Conservation (phyloP, 2,113 vertebrate genomes). For the Actinemys pallida region DNA sequence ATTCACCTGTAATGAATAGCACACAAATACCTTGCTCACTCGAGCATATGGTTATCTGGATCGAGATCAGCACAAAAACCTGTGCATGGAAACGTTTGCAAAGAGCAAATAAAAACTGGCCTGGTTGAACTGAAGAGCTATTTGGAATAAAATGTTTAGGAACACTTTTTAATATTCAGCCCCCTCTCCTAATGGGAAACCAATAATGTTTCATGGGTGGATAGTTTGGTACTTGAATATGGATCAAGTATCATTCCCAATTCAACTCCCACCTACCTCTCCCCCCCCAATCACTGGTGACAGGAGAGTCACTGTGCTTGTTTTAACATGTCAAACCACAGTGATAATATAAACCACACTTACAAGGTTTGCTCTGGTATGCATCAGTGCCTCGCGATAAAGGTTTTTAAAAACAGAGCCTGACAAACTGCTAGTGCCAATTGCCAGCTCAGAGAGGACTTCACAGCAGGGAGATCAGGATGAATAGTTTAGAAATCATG, state of each 20-base stretch:
- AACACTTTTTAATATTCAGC: fast-evolving
- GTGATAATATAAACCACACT: background rate
- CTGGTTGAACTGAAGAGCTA: background rate
- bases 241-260: background rate
- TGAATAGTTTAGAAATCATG: background rate
- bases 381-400: conserved; percentile 11
- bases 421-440: background rate
- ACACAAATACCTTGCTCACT: background rate
- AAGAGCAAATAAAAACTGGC: background rate
- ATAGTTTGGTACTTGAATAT: background rate
- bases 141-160: background rate
- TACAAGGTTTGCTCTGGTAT: background rate
- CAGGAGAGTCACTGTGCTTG: background rate
- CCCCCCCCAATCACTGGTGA: background rate
- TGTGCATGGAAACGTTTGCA: background rate
- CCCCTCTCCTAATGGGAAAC: background rate
- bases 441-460: background rate
- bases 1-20: conserved; percentile 52
- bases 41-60: background rate
- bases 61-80: background rate
- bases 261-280: background rate
- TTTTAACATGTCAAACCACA: background rate
- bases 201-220: fast-evolving
- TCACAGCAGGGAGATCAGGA: background rate
- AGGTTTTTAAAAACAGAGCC: conserved; percentile 22